Evolutionary conservation across 2,888 invertebrate species (phyloP).

Genomic region (Autographa gamma): DNA sequence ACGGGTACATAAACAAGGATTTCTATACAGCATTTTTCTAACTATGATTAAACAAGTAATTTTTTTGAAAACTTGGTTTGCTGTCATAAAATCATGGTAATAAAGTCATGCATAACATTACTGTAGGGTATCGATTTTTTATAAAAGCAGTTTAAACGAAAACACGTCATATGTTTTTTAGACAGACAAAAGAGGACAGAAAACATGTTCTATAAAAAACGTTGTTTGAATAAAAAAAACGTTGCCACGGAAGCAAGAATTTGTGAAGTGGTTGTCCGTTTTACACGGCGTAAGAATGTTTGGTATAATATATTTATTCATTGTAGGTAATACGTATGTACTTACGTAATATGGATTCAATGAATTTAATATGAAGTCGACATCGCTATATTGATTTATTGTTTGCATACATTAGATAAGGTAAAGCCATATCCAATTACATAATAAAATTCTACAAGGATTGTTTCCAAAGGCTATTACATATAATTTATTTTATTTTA

Average conservation of each 20-base stretch:
- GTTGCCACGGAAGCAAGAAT: conserved; percentile 21
- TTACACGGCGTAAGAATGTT: not conserved
- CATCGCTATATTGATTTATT: conserved; percentile 14
- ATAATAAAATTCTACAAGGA: not conserved
- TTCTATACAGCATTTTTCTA: not conserved
- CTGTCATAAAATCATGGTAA: conserved; percentile 1
- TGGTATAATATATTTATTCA: not conserved
- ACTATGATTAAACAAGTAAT: conserved; percentile 7
- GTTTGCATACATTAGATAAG: conserved; percentile 7
- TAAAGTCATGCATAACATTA: conserved; percentile 2
- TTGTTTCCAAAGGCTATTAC: not conserved
- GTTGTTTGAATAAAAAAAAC: conserved; percentile 15
- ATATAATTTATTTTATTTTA: not conserved
- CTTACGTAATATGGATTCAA: not conserved
- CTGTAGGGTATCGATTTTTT: not conserved
- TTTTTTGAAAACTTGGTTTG: conserved; percentile 4
- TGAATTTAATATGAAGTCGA: not conserved
- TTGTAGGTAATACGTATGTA: not conserved
- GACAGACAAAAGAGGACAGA: not conserved
- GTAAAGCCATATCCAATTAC: conserved; percentile 19
- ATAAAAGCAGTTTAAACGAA: not conserved
- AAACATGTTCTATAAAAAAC: not conserved
- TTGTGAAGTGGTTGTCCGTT: conserved; percentile 12
- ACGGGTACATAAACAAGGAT: not conserved
- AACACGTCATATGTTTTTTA: not conserved